Conservation (phyloP, 2,797 vertebrate species). For the Clarias laeviceps region DNA sequence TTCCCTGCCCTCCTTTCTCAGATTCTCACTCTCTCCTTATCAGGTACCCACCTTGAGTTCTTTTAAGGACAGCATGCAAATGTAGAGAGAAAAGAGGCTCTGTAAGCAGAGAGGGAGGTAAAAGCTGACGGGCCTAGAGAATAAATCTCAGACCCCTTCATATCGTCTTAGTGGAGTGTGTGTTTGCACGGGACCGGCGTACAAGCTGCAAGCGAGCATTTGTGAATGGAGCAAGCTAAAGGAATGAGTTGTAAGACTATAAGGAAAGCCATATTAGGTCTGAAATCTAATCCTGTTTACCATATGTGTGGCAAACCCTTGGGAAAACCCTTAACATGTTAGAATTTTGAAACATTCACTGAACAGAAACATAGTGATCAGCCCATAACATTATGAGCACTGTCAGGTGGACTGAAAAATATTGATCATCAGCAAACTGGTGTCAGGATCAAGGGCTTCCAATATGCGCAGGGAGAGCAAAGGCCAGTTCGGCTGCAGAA, state of each 20-base stretch:
- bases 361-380: background rate
- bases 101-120: slow-evolving; percentile 45
- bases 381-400: too few relatives aligned
- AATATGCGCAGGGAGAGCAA: too few relatives aligned
- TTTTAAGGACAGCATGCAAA: slow-evolving; percentile 72
- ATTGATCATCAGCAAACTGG: too few relatives aligned
- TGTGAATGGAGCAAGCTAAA: slow-evolving; percentile 13
- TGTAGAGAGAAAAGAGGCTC: slow-evolving; percentile 39
- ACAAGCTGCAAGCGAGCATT: background rate
- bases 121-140: slow-evolving; percentile 53
- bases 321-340: background rate
- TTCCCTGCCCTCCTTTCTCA: slow-evolving; percentile 23
- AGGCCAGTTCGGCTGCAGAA: too few relatives aligned
- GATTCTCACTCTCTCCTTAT: slow-evolving; percentile 64
- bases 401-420: too few relatives aligned
- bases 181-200: background rate
- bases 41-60: slow-evolving; percentile 74
- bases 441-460: too few relatives aligned
- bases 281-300: background rate
- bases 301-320: background rate
- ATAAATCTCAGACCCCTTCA: slow-evolving; percentile 52
- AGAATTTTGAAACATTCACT: background rate
- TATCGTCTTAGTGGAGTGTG: slow-evolving; percentile 42
- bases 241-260: background rate
- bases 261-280: background rate